phyloP scores from a whole-genome alignment of 2,797 vertebrate genomes.

The Phrynocephalus forsythii region DNA sequence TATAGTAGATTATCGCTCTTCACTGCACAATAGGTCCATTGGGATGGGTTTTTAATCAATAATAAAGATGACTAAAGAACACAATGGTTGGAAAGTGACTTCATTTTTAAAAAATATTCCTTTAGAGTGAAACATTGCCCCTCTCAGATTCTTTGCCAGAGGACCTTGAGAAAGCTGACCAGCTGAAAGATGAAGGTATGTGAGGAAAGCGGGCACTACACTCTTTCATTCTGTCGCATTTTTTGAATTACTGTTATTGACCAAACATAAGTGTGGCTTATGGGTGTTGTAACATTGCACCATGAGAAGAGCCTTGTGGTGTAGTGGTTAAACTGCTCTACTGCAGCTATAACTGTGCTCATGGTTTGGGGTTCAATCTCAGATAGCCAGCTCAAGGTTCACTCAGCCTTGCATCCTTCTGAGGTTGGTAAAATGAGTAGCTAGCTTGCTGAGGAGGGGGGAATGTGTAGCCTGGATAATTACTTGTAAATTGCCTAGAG shows the following conservation, averaged over 20 bases:
- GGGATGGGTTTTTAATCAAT: neutral
- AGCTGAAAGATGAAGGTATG: slow-evolving; percentile 96
- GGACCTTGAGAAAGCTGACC: slow-evolving; percentile 90
- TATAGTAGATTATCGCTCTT: neutral
- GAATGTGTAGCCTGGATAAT: too few species aligned
- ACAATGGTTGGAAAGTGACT: neutral
- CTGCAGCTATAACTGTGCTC: too few species aligned
- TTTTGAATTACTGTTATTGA: neutral
- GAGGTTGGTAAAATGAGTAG: too few species aligned
- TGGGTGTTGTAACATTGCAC: neutral
- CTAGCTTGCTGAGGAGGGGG: too few species aligned
- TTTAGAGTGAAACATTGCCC: slow-evolving; percentile 87
- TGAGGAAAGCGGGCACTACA: slow-evolving; percentile 30
- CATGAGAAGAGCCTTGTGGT: too few species aligned
- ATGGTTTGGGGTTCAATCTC: too few species aligned
- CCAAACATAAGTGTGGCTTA: neutral
- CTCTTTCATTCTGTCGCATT: neutral
- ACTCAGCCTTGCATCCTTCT: too few species aligned
- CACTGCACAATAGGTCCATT: neutral
- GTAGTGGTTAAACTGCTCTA: too few species aligned
- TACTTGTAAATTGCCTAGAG: too few species aligned
- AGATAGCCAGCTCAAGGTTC: too few species aligned
- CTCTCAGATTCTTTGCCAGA: slow-evolving; percentile 86
- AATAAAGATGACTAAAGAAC: neutral
- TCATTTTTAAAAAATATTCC: slow-evolving; percentile 25